Evolutionary conservation across 1,140 invertebrate species (phyloP).

Genomic region (Micrasema minimum): DNA sequence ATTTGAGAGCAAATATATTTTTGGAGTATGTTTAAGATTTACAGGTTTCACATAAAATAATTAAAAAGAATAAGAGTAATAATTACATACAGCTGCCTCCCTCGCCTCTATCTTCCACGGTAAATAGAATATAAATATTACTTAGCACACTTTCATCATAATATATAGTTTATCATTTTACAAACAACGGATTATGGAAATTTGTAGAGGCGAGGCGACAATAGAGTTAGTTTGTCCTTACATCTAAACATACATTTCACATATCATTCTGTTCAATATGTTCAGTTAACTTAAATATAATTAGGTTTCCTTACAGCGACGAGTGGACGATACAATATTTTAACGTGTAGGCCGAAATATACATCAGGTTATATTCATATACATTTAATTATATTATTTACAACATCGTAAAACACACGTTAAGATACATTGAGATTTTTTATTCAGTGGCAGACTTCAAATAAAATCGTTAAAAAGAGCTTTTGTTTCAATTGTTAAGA

Average conservation of each 20-base stretch:
- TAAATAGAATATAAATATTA: neutral
- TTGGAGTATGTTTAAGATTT: slow-evolving; percentile 50
- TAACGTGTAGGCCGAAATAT: slow-evolving; percentile 43
- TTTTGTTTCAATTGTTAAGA: too few relatives aligned
- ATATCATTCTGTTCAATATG: slow-evolving; percentile 29
- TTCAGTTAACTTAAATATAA: slow-evolving; percentile 31
- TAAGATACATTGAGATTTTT: slow-evolving; percentile 3
- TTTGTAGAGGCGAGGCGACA: neutral
- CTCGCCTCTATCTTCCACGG: neutral
- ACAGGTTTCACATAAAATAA: slow-evolving; percentile 47
- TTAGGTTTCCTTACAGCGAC: slow-evolving; percentile 26
- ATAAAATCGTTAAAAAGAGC: too few relatives aligned
- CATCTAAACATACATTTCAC: slow-evolving; percentile 28
- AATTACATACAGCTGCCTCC: slow-evolving; percentile 27
- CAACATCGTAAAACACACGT: slow-evolving; percentile 24
- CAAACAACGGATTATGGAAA: neutral
- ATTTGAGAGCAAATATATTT: slow-evolving; percentile 52
- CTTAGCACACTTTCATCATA: neutral
- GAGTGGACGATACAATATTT: slow-evolving; percentile 42
- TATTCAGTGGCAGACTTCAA: neutral
- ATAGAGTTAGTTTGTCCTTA: neutral
- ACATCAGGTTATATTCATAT: slow-evolving; percentile 15
- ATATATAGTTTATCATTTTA: neutral
- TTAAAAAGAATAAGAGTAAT: slow-evolving; percentile 39
- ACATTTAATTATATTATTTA: slow-evolving; percentile 34